Evolutionary conservation across 2,888 invertebrate species (phyloP), one percentile per base, ranked within the genome.

Genomic region (Xylophagus ater): DNA sequence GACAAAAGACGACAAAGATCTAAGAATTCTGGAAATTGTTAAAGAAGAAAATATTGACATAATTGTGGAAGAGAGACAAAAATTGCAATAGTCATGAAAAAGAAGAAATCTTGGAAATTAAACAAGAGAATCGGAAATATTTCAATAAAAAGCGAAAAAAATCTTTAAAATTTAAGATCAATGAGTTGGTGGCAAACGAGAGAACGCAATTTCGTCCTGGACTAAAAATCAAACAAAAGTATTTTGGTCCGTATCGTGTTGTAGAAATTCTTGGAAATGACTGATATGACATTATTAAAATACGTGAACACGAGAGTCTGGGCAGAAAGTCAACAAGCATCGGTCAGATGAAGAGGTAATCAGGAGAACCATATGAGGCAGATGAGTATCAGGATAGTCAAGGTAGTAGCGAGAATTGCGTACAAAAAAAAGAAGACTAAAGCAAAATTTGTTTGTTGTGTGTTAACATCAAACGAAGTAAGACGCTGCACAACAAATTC

Each of bases 1-100:
- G 20, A 34, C 37, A 42, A 36, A 21, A n/a, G 10, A 14, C n/a
- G 25, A 29, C 12, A 19, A 28, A 17, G 37, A 45, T 29, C n/a
- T 37, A 10, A 30, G 29, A 9, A 42, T 45, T 8, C 10, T 29
- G 14, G 33, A 31, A 2, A 20, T 37, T 10, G 2, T 37, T 10
- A 28, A 42, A 13, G n/a, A 35, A 9, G 36, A 39, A 20, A 13
- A 4, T n/a, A 13, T 39, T 3, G 2, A 30, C 8, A 3, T 15
- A 6, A 34, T 46, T 12, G 15, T 36, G 19, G 35, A 35, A 15
- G 21, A 14, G 1, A 14, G 37, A 23, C 6, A 29, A 34, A 9
- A 31, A 37, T 10, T 5, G 24, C 3, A 40, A 37, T 12, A 33
- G 31, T 34, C 43, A 51, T 15, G 50, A 56, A 40, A 49, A 30